Conservation (phyloP, 2,797 vertebrate genomes). For the Semotilus atromaculatus region DNA sequence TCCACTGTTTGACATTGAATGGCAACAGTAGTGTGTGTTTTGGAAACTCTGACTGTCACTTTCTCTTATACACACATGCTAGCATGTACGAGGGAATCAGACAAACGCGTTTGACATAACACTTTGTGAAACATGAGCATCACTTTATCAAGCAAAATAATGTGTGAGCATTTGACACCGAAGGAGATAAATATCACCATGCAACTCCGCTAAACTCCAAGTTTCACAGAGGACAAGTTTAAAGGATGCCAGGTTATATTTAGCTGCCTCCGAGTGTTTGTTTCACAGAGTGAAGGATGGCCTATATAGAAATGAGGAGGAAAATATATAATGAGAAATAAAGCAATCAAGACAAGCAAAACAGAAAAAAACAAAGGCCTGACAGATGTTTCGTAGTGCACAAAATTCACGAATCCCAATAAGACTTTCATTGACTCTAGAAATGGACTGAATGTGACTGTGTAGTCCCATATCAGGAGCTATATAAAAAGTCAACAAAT, state of each 20-base stretch:
- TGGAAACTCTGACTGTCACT: background rate
- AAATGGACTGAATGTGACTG: slow-evolving; percentile 38
- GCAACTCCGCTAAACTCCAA: slow-evolving; percentile 52
- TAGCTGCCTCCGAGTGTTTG: slow-evolving; percentile 59
- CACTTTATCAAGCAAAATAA: slow-evolving; percentile 8
- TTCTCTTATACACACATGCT: slow-evolving; percentile 5
- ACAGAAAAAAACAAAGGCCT: background rate
- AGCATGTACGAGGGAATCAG: background rate
- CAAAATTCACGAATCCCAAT: slow-evolving; percentile 35
- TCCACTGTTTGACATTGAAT: slow-evolving; percentile 39
- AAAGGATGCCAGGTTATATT: slow-evolving; percentile 61
- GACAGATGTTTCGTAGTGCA: slow-evolving; percentile 35
- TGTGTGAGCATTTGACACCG: slow-evolving; percentile 11
- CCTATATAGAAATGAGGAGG: slow-evolving; percentile 56
- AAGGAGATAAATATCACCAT: slow-evolving; percentile 43
- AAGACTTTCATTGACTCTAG: background rate
- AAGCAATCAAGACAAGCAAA: slow-evolving; percentile 45
- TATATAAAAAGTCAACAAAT: slow-evolving; percentile 44
- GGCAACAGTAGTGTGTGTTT: slow-evolving; percentile 22
- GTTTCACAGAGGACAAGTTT: slow-evolving; percentile 59
- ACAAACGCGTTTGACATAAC: background rate
- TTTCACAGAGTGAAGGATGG: slow-evolving; percentile 60
- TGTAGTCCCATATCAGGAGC: background rate
- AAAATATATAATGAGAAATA: slow-evolving; percentile 50
- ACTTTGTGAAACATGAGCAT: slow-evolving; percentile 7